These are phyloP conservation scores for Vidua chalybeata DNA, from an alignment of 2,113 vertebrate species.

Conservation along the genomic window DNA sequence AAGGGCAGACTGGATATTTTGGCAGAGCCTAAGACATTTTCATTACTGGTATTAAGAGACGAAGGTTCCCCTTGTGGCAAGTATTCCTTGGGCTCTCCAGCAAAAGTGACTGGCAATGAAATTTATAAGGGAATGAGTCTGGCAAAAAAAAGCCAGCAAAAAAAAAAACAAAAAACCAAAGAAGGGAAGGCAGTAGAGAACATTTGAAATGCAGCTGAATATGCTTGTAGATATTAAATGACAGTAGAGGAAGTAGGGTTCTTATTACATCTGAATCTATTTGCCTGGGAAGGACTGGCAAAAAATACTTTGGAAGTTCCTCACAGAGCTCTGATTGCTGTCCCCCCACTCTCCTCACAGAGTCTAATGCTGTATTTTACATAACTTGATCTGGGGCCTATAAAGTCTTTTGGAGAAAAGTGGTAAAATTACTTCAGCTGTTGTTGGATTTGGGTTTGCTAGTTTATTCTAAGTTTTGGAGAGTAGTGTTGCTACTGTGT, in stretches of 20 bases:
- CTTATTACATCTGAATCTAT: background rate
- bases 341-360: background rate
- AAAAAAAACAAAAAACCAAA: too few species aligned
- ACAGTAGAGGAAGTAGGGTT: background rate
- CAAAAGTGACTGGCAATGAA: background rate
- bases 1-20: background rate
- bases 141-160: background rate
- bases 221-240: background rate
- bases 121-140: background rate
- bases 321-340: background rate
- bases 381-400: background rate
- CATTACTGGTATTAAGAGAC: background rate
- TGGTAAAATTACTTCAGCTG: background rate
- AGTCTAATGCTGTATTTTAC: background rate
- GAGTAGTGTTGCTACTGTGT: background rate
- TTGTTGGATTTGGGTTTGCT: background rate
- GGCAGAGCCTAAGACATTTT: background rate
- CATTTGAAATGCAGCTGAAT: background rate
- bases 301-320: fast-evolving
- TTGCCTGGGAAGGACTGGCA: background rate
- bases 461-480: background rate
- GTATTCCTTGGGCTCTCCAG: background rate
- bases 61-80: background rate
- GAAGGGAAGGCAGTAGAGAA: background rate
- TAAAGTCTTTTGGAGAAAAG: background rate